These are phyloP conservation scores for Peucedramus taeniatus DNA, from an alignment of 2,113 vertebrate genomes.

Conservation along the genomic window DNA sequence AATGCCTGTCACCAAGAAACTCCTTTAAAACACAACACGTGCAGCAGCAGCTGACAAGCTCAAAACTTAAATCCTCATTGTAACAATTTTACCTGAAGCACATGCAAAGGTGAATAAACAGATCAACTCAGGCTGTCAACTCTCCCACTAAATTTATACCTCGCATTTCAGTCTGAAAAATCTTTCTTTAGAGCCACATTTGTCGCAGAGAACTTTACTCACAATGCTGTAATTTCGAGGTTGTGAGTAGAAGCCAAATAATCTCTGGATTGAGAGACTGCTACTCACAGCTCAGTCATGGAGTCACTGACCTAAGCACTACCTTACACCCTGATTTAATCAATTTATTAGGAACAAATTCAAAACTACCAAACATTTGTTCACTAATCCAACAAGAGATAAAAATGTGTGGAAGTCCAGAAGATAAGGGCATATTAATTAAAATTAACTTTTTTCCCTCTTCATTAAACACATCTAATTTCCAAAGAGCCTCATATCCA, in stretches of 20 bases:
- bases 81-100: neutral
- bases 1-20: neutral
- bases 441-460: neutral
- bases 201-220: neutral
- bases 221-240: neutral
- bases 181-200: neutral
- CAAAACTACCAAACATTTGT: neutral
- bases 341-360: neutral
- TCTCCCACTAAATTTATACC: neutral
- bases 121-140: neutral
- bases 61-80: neutral
- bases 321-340: neutral
- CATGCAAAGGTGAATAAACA: neutral
- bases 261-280: neutral
- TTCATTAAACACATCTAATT: neutral
- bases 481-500: neutral
- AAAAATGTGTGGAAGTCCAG: neutral
- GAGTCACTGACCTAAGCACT: neutral
- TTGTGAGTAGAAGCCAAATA: neutral
- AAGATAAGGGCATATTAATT: neutral
- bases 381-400: neutral
- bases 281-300: neutral
- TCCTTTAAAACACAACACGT: neutral
- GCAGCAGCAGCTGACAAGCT: neutral
- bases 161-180: neutral